These are phyloP conservation scores for Siderastrea radians DNA, from an alignment of 92 coral and sea anemone species.

Conservation along the genomic window DNA sequence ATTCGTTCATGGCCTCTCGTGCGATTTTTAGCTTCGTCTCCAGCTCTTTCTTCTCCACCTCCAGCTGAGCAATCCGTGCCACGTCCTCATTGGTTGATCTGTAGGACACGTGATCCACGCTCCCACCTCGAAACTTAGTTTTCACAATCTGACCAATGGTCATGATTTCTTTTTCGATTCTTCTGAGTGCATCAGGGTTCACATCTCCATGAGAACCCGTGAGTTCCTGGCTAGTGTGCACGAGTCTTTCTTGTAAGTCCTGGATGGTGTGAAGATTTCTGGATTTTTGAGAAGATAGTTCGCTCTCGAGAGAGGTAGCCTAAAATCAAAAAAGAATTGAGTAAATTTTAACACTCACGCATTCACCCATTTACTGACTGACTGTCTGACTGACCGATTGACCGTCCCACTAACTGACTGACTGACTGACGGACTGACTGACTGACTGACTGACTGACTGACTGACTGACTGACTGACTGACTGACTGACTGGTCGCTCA, in stretches of 20 bases:
- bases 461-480: background rate
- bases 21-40: constrained; percentile 87
- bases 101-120: constrained; percentile 45
- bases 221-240: constrained; percentile 73
- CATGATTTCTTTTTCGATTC: constrained; percentile 84
- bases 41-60: constrained; percentile 88
- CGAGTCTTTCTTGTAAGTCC: constrained; percentile 78
- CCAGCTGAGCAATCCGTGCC: constrained; percentile 73
- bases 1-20: constrained; percentile 86
- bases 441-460: background rate
- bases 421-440: background rate
- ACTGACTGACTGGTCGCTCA: background rate
- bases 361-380: too few species aligned
- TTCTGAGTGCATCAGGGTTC: constrained; percentile 72
- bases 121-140: constrained; percentile 73
- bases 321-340: background rate
- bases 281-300: constrained; percentile 55
- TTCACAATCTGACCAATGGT: constrained; percentile 77
- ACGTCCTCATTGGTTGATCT: constrained; percentile 25
- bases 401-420: background rate
- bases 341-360: background rate
- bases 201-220: constrained; percentile 55
- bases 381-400: background rate
- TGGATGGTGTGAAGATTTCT: constrained; percentile 58
- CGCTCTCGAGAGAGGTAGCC: constrained; percentile 61